phyloP scores from a whole-genome alignment of 1,140 invertebrate species.

The Monomorium pharaonis region DNA sequence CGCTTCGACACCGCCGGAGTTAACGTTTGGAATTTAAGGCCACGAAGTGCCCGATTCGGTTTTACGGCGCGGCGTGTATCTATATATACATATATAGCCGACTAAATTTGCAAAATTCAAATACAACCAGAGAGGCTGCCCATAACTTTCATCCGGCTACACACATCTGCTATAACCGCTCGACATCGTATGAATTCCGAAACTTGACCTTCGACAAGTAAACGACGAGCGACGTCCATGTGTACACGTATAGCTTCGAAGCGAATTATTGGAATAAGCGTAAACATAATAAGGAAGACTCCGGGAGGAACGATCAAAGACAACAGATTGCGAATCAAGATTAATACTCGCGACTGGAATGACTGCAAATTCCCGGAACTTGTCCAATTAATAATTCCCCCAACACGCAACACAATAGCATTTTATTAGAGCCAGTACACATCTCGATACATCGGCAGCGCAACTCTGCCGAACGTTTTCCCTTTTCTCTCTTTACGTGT shows the following conservation, averaged over 20 bases:
- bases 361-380: not conserved
- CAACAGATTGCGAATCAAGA: not conserved
- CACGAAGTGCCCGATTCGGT: not conserved
- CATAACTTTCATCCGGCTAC: not conserved
- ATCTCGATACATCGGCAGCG: not conserved
- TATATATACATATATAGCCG: not conserved
- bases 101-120: not conserved
- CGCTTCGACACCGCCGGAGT: not conserved
- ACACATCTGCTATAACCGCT: not conserved
- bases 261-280: not conserved
- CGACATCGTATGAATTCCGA: slow-evolving; percentile 10
- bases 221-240: not conserved
- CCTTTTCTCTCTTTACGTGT: not conserved
- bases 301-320: not conserved
- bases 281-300: slow-evolving; percentile 4
- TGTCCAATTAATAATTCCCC: not conserved
- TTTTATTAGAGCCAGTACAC: not conserved
- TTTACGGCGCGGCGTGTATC: not conserved
- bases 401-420: not conserved
- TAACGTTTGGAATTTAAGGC: not conserved
- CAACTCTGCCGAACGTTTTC: not conserved
- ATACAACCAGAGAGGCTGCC: not conserved
- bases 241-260: not conserved
- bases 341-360: not conserved
- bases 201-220: slow-evolving; percentile 28